Conservation (phyloP, 2,113 vertebrate genomes). For the Promerops cafer region DNA sequence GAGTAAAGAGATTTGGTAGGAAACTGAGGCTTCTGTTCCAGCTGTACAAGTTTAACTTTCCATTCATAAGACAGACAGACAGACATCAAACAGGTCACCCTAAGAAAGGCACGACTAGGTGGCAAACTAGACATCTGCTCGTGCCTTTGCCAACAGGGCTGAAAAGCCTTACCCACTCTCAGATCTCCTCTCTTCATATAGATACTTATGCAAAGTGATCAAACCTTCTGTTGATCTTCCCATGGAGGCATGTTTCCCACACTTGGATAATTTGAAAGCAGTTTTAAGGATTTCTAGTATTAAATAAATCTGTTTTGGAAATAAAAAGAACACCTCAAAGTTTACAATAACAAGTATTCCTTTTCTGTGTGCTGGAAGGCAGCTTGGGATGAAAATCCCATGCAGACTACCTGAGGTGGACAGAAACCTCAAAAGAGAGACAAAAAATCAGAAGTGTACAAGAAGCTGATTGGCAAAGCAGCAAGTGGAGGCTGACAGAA, state of each 20-base stretch:
- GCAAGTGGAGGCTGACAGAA: not conserved
- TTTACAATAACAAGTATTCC: not conserved
- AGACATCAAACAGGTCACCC: not conserved
- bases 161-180: not conserved
- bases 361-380: not conserved
- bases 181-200: not conserved
- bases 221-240: not conserved
- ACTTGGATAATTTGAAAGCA: not conserved
- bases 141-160: not conserved
- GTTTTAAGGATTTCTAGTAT: not conserved
- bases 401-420: not conserved
- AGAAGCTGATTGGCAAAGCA: not conserved
- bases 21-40: not conserved
- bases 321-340: not conserved
- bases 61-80: not conserved
- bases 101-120: not conserved
- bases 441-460: not conserved
- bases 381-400: not conserved
- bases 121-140: not conserved
- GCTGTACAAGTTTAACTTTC: not conserved
- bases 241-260: not conserved
- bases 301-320: not conserved
- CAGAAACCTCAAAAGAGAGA: not conserved
- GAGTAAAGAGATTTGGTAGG: not conserved
- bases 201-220: not conserved